Evolutionary conservation across 64 coral and sea anemone species (phyloP).

Genomic region (Platygyra sinensis): DNA sequence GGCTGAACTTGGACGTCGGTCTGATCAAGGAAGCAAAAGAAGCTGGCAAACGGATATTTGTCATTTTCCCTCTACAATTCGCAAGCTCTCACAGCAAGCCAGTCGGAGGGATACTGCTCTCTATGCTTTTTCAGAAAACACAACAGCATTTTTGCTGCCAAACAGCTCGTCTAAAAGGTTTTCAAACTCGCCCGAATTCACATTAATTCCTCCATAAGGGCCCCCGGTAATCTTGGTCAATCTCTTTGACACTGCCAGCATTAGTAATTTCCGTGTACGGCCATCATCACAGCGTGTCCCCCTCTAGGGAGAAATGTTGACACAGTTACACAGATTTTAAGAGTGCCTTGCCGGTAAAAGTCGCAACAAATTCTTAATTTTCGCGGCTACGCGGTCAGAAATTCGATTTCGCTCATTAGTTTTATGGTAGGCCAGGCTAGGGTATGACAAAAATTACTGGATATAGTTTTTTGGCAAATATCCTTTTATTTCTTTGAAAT

Average conservation of each 20-base stretch:
- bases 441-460: no score
- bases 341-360: no score
- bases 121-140: slow-evolving; percentile 16
- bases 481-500: no score
- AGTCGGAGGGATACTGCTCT: slow-evolving; percentile 15
- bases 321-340: not conserved
- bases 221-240: slow-evolving; percentile 39
- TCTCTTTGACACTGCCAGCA: slow-evolving; percentile 36
- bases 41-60: slow-evolving; percentile 24
- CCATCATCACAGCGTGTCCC: not conserved
- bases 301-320: not conserved
- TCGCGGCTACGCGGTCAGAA: no score
- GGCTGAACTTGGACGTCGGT: not conserved
- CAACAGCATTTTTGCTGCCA: slow-evolving; percentile 5
- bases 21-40: slow-evolving; percentile 7
- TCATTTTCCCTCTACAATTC: not conserved
- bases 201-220: slow-evolving; percentile 35
- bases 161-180: slow-evolving; percentile 8
- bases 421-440: no score
- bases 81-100: slow-evolving; percentile 24
- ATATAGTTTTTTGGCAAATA: no score
- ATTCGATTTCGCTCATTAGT: no score
- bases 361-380: no score
- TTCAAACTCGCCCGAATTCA: slow-evolving; percentile 29
- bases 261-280: not conserved